phyloP scores from a whole-genome alignment of 2,888 invertebrate genomes.

The Dugesia japonica region DNA sequence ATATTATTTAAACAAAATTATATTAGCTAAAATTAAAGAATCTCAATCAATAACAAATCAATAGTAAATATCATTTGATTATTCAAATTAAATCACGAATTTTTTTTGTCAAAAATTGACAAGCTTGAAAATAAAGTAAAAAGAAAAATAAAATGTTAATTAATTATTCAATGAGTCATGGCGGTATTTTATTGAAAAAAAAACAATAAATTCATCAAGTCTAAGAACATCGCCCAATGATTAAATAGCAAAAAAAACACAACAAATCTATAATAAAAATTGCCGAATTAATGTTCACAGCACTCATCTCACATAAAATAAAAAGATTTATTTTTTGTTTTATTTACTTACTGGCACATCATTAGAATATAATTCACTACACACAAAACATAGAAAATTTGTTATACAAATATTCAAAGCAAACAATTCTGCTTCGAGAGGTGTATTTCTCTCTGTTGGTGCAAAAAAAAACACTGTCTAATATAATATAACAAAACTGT shows the following conservation, averaged over 20 bases:
- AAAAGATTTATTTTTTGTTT: not conserved
- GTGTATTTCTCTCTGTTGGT: conserved; percentile 1
- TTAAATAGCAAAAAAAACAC: not conserved
- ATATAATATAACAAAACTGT: not conserved
- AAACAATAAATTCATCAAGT: not conserved
- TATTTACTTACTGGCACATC: conserved; percentile 1
- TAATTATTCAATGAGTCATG: not conserved
- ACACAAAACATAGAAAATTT: not conserved
- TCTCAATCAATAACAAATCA: not conserved
- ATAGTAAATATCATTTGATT: not conserved
- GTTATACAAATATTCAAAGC: not conserved
- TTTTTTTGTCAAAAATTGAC: not conserved
- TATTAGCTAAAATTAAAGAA: too few species aligned
- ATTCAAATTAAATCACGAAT: not conserved
- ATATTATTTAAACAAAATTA: not conserved
- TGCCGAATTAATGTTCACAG: not conserved
- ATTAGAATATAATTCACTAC: not conserved
- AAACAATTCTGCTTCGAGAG: not conserved
- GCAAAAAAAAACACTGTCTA: not conserved
- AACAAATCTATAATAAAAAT: too few species aligned
- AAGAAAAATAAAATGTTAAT: not conserved
- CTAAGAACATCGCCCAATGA: not conserved
- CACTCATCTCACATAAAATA: not conserved
- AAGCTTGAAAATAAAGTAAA: not conserved
- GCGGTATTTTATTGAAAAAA: not conserved